Base-by-base conservation (phyloP, 2,888 invertebrate species). In the Euproctis similis region DNA sequence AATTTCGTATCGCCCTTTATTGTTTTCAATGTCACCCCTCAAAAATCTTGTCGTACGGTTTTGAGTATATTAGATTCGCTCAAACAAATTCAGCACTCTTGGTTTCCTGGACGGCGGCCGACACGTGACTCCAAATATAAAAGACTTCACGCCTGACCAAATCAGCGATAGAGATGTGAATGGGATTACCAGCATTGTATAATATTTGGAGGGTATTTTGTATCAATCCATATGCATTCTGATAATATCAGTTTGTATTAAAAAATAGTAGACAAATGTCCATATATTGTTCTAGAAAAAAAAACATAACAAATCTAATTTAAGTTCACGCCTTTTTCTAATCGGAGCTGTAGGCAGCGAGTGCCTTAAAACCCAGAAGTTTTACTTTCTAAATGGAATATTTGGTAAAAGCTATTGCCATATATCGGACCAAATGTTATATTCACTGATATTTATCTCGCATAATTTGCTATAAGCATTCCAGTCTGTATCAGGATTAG, bases 1-100 rank as follows among this genome's bases (percentile, higher is more conserved):
- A 64, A 67, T 68, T 58, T 58, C 42, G 49, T 42, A 49, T 53
- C 46, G 45, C 40, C 50, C 48, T 46, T 42, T 46, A 56, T 62
- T 64, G 62, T 61, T 58, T 62, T 38, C 50, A 45, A 45, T 46
- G 45, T 53, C 52, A 49, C 58, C 61, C 53, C 38, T 44, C 40
- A 42, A 43, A 24, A 35, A 14, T 60, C 60, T 59, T 64, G 70
- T 74, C 72, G 63, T 72, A 71, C 72, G 74, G 71, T 71, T 76
- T 69, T 75, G 74, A 82, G 81, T 78, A 71, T 75, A 80, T 82
- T 84, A 80, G 81, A 69, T 67, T 67, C 78, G 80, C 76, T 73
- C 73, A 73, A 74, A 73, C 69, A 69, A 72, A 72, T 72, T 62
- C 66, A 58, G 53, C 61, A 56, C 63, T 54, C 46, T 48, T 31